Evolutionary conservation across 2,797 vertebrate genomes (phyloP), one percentile per base, ranked within the genome.

Genomic region (Antennarius maculatus): DNA sequence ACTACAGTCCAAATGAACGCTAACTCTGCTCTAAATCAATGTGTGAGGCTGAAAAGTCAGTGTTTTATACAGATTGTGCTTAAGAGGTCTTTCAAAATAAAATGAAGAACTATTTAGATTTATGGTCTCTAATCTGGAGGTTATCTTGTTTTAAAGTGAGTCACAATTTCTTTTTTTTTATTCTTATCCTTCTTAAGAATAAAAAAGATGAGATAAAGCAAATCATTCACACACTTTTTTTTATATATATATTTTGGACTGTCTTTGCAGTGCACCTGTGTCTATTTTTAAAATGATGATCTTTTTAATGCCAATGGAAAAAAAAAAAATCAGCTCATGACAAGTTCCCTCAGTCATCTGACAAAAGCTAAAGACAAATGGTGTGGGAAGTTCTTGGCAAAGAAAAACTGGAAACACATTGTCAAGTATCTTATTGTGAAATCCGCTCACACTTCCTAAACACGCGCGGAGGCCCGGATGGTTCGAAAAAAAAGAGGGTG

Each of bases 371-470:
- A 69, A 71, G 76, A 80, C 66, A 73, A 67, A 75, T 23, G 15
- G 5, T 69, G 73, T 62, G 58, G 67, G 75, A 84, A 23, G 66
- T 76, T 80, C 67, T 61, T 86, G 80, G 69, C 73, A 74, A 74
- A 77, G 23, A 69, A 18, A 23, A 0, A 15, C 63, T 85, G 86
- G 79, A 86, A 85, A 86, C 65, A 69, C 29, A 63, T 52, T 66
- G 78, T 85, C 69, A 76, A 79, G 74, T 76, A 59, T 79, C 77
- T 67, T 69, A 69, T 80, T 82, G 81, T 89, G 50, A 67, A 29
- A 60, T 58, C 55, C 54, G 49, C 61, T 80, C 74, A 67, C 65
- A 73, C 66, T 74, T 70, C 74, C 69, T 43, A 13, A 49, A 15
- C 56, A 41, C 39, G 13, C 39, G 66, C 52, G 17, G 17, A 63